A percentile compares a stretch with the other conserved stretches of the same genome.
Evolutionary conservation across 2,888 invertebrate species (phyloP).

Genomic region (Nomada goodeniana): DNA sequence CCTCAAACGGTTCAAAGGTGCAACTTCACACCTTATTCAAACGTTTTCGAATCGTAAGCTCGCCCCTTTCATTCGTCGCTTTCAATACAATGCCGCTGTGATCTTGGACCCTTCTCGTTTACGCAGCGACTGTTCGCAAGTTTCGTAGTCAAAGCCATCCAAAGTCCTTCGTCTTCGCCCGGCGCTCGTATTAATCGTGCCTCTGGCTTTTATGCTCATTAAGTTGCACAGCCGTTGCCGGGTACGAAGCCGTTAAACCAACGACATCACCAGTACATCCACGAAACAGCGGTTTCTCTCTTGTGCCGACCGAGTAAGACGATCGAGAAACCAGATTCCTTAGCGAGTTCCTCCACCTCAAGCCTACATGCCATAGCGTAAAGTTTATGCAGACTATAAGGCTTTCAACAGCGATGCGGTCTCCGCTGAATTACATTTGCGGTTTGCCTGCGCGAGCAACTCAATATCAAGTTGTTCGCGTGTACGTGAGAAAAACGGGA

Average conservation of each 20-base stretch:
- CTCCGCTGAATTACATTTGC: constrained; percentile 47
- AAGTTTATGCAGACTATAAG: constrained; percentile 73
- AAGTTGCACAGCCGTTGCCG: constrained; percentile 71
- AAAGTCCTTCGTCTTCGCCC: constrained; percentile 11
- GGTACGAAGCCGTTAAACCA: constrained; percentile 69
- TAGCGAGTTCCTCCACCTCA: constrained; percentile 60
- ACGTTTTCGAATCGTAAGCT: constrained; percentile 17
- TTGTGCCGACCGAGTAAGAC: constrained; percentile 66
- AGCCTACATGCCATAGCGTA: constrained; percentile 70
- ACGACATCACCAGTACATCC: constrained; percentile 68
- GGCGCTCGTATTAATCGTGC: constrained; percentile 68
- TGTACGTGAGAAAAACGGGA: neutral
- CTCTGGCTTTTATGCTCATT: constrained; percentile 73
- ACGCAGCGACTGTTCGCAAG: neutral
- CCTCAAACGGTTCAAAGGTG: neutral
- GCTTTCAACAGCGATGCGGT: constrained; percentile 52
- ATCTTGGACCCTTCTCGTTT: constrained; percentile 17
- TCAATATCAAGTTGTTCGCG: neutral
- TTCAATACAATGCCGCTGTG: constrained; percentile 4
- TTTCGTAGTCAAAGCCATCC: constrained; percentile 37
- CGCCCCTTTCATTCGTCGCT: neutral
- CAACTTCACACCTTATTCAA: constrained; percentile 9
- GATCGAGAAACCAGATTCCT: constrained; percentile 74
- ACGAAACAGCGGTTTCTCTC: constrained; percentile 62
- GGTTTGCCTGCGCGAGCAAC: constrained; percentile 15